phyloP scores from a whole-genome alignment of 2,888 invertebrate species.

The Xiphydria camelus region DNA sequence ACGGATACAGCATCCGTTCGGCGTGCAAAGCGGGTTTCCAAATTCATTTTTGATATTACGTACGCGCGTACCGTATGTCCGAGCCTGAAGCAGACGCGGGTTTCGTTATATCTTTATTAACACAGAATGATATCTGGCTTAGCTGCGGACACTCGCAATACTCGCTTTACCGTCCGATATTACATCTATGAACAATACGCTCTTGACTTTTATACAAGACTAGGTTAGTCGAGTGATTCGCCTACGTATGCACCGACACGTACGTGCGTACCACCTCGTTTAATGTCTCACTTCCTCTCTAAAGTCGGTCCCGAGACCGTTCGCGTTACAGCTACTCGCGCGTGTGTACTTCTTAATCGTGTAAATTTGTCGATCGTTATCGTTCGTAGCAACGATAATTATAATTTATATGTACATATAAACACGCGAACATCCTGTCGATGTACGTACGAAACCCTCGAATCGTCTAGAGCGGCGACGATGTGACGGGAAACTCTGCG shows the following conservation, averaged over 20 bases:
- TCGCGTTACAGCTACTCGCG: too few relatives aligned
- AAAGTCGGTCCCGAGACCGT: too few relatives aligned
- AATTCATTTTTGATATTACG: too few relatives aligned
- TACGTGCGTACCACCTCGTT: too few relatives aligned
- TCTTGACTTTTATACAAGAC: conserved; percentile 54
- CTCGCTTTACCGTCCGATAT: conserved; percentile 10
- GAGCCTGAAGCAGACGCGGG: too few relatives aligned
- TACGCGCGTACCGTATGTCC: too few relatives aligned
- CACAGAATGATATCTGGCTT: too few relatives aligned
- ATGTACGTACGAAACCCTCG: conserved; percentile 4
- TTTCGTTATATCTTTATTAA: background rate
- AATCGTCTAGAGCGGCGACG: background rate
- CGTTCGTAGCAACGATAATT: conserved; percentile 47
- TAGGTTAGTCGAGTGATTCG: conserved; percentile 52
- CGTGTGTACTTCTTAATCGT: conserved; percentile 23
- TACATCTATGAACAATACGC: conserved; percentile 39
- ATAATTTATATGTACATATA: conserved; percentile 56
- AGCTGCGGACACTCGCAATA: too few relatives aligned
- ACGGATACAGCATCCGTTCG: conserved; percentile 12
- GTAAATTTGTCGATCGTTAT: conserved; percentile 29
- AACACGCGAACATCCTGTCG: conserved; percentile 51
- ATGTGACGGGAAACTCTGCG: too few relatives aligned
- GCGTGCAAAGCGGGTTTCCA: conserved; percentile 26
- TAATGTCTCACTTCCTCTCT: too few relatives aligned
- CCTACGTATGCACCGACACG: too few relatives aligned